Evolutionary conservation across 2,797 vertebrate genomes (phyloP).

Genomic region (Australoheros facetus): DNA sequence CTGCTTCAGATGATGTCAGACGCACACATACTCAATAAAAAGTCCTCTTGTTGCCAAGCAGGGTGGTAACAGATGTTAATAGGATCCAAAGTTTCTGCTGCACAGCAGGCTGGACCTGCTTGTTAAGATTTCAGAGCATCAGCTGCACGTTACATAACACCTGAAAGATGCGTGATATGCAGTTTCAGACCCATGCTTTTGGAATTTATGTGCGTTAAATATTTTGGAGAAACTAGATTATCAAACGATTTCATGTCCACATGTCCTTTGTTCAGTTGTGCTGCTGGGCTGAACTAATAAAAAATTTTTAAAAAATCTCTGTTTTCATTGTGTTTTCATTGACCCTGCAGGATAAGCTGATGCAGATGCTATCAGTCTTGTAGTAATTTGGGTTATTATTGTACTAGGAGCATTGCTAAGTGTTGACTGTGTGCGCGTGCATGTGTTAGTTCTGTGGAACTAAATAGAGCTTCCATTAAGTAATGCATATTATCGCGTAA

Average conservation of each 20-base stretch:
- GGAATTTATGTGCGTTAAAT: background rate
- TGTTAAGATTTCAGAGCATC: constrained; percentile 7
- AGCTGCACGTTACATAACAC: background rate
- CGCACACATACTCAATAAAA: constrained; percentile 3
- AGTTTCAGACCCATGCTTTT: background rate
- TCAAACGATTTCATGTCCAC: constrained; percentile 24
- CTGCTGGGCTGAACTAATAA: constrained; percentile 56
- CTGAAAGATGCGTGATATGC: constrained; percentile 7
- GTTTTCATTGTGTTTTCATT: constrained; percentile 36
- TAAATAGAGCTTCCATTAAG: constrained; percentile 10
- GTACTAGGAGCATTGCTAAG: background rate
- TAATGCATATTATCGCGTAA: constrained; percentile 46
- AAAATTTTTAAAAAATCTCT: constrained; percentile 19
- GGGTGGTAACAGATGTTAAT: constrained; percentile 15
- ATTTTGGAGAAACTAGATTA: constrained; percentile 22
- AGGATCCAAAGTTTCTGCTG: constrained; percentile 14
- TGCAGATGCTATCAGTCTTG: background rate
- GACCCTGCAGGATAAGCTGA: constrained; percentile 7
- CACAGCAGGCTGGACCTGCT: constrained; percentile 67
- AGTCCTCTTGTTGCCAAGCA: background rate
- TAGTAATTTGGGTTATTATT: background rate
- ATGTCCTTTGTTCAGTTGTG: constrained; percentile 19
- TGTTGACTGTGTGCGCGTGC: background rate
- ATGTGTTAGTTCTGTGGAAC: background rate
- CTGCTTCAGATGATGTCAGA: constrained; percentile 44